These are phyloP conservation scores for Alsophila aescularia DNA, from an alignment of 2,888 invertebrate genomes.

Conservation along the genomic window DNA sequence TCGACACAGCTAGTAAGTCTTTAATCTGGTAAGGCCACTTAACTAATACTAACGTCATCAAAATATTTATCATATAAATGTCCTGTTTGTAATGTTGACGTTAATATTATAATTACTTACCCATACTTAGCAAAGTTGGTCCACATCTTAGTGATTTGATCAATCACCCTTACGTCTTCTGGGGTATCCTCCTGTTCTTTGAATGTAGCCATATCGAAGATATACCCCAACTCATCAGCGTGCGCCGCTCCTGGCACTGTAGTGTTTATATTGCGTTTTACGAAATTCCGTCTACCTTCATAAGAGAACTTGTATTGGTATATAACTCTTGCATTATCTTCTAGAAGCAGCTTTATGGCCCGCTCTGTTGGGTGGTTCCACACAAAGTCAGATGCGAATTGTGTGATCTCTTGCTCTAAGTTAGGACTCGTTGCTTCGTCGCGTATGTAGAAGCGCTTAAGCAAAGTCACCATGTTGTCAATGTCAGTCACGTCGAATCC, in stretches of 20 bases:
- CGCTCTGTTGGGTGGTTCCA: slow-evolving; percentile 46
- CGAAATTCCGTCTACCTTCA: slow-evolving; percentile 46
- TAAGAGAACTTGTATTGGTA: slow-evolving; percentile 54
- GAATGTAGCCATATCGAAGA: slow-evolving; percentile 41
- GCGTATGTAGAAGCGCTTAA: slow-evolving; percentile 9
- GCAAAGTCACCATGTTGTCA: background rate
- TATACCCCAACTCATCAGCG: slow-evolving; percentile 38
- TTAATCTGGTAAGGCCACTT: too few species aligned
- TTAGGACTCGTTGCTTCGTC: slow-evolving; percentile 1
- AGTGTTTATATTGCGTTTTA: slow-evolving; percentile 36
- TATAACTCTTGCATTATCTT: slow-evolving; percentile 35
- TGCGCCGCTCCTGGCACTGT: slow-evolving; percentile 18
- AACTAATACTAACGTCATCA: too few species aligned
- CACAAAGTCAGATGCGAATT: slow-evolving; percentile 46
- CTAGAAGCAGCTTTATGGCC: slow-evolving; percentile 39
- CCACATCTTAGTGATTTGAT: slow-evolving; percentile 21
- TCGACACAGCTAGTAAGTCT: too few species aligned
- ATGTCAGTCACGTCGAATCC: slow-evolving; percentile 7
- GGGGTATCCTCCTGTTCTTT: background rate
- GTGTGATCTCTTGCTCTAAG: slow-evolving; percentile 22
- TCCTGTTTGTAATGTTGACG: too few species aligned
- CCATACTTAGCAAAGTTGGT: slow-evolving; percentile 36
- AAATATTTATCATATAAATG: too few species aligned
- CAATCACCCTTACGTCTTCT: slow-evolving; percentile 22
- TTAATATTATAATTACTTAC: too few species aligned